Conservation (phyloP, 2,797 vertebrate genomes). For the Acanthiza pusilla region DNA sequence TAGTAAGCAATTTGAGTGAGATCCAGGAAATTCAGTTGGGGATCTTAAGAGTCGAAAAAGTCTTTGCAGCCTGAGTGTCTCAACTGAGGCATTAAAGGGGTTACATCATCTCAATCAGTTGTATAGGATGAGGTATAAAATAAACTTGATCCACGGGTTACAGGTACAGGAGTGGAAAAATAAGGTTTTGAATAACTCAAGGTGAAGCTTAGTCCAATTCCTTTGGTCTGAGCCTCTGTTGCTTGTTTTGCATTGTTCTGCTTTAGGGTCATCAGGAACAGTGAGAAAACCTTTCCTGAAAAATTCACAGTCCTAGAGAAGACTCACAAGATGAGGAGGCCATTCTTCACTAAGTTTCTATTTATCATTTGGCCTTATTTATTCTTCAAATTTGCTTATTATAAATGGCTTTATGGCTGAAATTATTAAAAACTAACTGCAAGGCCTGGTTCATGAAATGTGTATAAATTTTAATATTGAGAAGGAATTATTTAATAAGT, state of each 20-base stretch:
- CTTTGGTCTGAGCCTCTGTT: neutral
- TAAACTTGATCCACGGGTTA: neutral
- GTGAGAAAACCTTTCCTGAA: neutral
- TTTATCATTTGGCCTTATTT: neutral
- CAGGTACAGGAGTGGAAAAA: neutral
- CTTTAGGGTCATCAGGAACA: neutral
- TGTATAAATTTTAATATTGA: neutral
- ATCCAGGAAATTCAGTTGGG: neutral
- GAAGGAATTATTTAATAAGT: neutral
- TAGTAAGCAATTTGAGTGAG: neutral
- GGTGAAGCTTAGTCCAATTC: neutral
- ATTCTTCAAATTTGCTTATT: neutral
- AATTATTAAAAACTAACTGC: neutral
- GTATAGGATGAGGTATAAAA: neutral
- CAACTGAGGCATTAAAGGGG: accelerated
- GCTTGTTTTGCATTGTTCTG: neutral
- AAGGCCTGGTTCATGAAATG: neutral
- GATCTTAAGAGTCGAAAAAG: neutral
- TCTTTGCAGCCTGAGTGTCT: neutral
- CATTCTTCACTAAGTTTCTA: neutral
- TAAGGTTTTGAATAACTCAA: neutral
- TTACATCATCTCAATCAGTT: neutral
- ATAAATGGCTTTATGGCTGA: neutral
- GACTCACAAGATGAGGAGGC: neutral
- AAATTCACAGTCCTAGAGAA: neutral